phyloP scores from a whole-genome alignment of 1,140 invertebrate species.

The Drosophila willistoni region DNA sequence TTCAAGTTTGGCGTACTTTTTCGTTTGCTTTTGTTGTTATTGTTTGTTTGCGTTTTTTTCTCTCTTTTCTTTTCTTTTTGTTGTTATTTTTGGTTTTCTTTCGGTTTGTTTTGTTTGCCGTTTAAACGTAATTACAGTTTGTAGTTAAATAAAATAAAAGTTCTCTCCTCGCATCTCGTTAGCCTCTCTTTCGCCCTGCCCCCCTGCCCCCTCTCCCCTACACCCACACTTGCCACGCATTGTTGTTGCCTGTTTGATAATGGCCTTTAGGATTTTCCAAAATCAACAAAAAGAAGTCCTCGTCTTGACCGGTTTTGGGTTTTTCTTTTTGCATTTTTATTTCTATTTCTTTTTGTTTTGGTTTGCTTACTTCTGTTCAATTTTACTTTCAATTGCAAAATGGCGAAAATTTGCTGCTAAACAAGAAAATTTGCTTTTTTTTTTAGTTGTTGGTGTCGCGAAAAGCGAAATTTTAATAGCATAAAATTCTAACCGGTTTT shows the following conservation, averaged over 20 bases:
- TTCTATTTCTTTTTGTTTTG: slow-evolving; percentile 5
- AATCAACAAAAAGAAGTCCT: slow-evolving; percentile 24
- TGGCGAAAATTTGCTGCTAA: slow-evolving; percentile 44
- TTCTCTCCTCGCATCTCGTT: background rate
- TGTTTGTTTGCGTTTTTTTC: slow-evolving; percentile 46
- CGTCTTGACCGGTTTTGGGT: slow-evolving; percentile 19
- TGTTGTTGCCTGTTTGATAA: slow-evolving; percentile 8
- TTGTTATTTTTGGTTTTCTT: background rate
- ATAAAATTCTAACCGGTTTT: slow-evolving; percentile 72
- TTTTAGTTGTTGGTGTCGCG: slow-evolving; percentile 28
- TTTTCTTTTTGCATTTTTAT: slow-evolving; percentile 16
- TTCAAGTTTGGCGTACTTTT: slow-evolving; percentile 55
- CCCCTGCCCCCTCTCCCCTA: no score
- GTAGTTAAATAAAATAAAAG: background rate
- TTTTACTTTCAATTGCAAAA: slow-evolving; percentile 74
- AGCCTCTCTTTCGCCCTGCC: background rate
- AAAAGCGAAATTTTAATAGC: slow-evolving; percentile 72
- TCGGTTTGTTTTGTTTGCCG: slow-evolving; percentile 29
- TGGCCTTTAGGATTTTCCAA: slow-evolving; percentile 30
- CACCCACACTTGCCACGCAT: background rate
- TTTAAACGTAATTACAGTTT: slow-evolving; percentile 6
- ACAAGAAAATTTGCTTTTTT: slow-evolving; percentile 54
- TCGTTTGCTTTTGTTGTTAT: slow-evolving; percentile 25
- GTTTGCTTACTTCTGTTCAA: slow-evolving; percentile 52
- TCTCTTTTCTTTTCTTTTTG: slow-evolving; percentile 16